These are phyloP conservation scores for Bothrops jararaca DNA, from an alignment of 2,113 vertebrate genomes.

Conservation along the genomic window DNA sequence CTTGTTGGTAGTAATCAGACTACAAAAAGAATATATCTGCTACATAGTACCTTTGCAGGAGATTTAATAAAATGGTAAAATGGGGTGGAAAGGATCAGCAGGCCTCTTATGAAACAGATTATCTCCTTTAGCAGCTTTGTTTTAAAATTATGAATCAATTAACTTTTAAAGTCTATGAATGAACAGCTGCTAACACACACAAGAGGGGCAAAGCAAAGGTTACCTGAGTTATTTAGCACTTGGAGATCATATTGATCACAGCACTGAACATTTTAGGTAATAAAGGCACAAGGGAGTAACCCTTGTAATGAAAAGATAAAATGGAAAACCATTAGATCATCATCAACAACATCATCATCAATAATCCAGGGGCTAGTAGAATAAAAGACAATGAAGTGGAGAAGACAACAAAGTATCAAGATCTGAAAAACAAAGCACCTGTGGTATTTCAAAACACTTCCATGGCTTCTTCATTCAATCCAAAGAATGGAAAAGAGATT, in stretches of 20 bases:
- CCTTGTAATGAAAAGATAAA: not conserved
- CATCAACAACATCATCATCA: not conserved
- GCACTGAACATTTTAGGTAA: not conserved
- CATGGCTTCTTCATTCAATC: not conserved
- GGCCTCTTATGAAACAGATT: not conserved
- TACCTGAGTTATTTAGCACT: constrained; percentile 9
- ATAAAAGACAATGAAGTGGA: not conserved
- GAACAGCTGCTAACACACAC: constrained; percentile 4
- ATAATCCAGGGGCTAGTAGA: not conserved
- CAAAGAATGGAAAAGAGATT: not conserved
- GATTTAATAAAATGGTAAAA: not conserved
- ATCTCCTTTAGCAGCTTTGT: constrained; percentile 3
- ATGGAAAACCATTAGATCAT: not conserved
- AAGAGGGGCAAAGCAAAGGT: constrained; percentile 9
- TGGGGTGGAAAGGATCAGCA: not conserved
- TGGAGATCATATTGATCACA: not conserved
- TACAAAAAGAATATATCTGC: not conserved
- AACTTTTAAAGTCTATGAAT: constrained; percentile 18
- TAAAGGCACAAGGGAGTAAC: not conserved
- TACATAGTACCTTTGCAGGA: not conserved
- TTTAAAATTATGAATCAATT: constrained; percentile 13
- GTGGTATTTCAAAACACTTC: not conserved
- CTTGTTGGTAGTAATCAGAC: not conserved
- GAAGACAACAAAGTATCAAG: not conserved
- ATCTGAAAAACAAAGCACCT: not conserved